phyloP scores from a whole-genome alignment of 2,888 invertebrate species.

The Eugnorisma glareosa region DNA sequence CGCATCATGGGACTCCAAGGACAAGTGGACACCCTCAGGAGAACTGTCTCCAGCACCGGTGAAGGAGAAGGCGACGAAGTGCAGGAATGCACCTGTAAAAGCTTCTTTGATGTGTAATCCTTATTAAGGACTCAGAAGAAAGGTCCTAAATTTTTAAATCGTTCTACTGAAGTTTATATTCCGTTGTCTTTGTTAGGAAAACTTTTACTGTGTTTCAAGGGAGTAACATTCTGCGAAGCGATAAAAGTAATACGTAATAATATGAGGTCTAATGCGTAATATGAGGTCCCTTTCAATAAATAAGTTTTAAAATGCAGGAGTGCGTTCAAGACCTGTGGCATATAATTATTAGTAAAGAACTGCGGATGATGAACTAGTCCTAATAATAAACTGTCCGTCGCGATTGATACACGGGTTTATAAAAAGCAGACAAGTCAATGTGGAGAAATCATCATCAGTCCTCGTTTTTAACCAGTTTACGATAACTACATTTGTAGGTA shows the following conservation, averaged over 20 bases:
- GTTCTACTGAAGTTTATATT: slow-evolving; percentile 7
- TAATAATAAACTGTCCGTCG: not conserved
- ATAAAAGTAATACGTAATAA: not conserved
- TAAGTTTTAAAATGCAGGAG: not conserved
- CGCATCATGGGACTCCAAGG: slow-evolving; percentile 92
- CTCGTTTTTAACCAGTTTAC: not conserved
- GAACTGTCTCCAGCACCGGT: slow-evolving; percentile 80
- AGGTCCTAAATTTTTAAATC: not conserved
- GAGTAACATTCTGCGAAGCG: not conserved
- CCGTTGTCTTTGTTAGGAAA: not conserved
- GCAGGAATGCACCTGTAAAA: slow-evolving; percentile 83
- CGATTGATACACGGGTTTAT: not conserved
- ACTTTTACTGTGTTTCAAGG: not conserved
- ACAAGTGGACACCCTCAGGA: slow-evolving; percentile 92
- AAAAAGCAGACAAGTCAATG: not conserved
- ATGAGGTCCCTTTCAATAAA: slow-evolving; percentile 17
- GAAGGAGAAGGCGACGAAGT: slow-evolving; percentile 78
- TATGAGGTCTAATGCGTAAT: not conserved
- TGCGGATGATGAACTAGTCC: not conserved
- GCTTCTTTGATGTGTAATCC: slow-evolving; percentile 79
- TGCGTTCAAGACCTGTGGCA: not conserved
- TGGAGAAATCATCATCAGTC: not conserved
- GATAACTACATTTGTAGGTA: slow-evolving; percentile 1
- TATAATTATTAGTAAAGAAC: not conserved
- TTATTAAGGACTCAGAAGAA: slow-evolving; percentile 35